phyloP scores from a whole-genome alignment of 2,113 vertebrate species.

The Bagarius yarrelli region DNA sequence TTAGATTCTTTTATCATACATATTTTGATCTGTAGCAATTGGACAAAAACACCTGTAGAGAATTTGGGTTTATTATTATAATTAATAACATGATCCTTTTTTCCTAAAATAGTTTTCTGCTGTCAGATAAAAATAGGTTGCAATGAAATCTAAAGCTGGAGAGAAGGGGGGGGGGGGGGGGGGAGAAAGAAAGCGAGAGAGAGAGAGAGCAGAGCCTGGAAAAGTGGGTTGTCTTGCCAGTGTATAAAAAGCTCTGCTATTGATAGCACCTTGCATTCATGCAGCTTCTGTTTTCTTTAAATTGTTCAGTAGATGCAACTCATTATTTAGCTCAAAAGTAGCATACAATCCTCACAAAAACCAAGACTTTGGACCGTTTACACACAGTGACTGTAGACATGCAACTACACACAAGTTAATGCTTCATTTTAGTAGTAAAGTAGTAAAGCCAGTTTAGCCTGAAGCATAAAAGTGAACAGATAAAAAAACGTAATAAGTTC shows the following conservation, averaged over 20 bases:
- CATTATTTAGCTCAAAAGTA: constrained; percentile 10
- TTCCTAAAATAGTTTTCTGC: constrained; percentile 53
- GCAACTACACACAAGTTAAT: neutral
- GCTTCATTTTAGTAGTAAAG: neutral
- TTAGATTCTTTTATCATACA: neutral
- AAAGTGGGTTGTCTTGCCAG: constrained; percentile 39
- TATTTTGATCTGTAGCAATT: neutral
- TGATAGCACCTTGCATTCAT: constrained; percentile 46
- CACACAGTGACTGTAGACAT: too few relatives aligned
- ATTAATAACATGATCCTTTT: constrained; percentile 46
- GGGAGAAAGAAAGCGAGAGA: constrained; percentile 30
- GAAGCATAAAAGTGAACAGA: neutral
- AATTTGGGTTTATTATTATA: constrained; percentile 42
- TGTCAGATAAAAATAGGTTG: constrained; percentile 53
- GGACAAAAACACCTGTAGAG: constrained; percentile 4
- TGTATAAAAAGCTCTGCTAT: constrained; percentile 47
- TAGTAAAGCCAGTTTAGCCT: neutral
- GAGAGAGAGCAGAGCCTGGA: constrained; percentile 48
- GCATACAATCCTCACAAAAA: neutral
- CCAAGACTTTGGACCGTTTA: neutral
- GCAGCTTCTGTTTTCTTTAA: constrained; percentile 27
- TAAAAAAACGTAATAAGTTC: too few relatives aligned
- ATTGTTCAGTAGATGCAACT: constrained; percentile 30
- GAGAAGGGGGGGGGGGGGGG: constrained; percentile 25
- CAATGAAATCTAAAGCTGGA: constrained; percentile 50